Evolutionary conservation across 2,888 invertebrate genomes (phyloP).

Genomic region (Drosophila tripunctata): DNA sequence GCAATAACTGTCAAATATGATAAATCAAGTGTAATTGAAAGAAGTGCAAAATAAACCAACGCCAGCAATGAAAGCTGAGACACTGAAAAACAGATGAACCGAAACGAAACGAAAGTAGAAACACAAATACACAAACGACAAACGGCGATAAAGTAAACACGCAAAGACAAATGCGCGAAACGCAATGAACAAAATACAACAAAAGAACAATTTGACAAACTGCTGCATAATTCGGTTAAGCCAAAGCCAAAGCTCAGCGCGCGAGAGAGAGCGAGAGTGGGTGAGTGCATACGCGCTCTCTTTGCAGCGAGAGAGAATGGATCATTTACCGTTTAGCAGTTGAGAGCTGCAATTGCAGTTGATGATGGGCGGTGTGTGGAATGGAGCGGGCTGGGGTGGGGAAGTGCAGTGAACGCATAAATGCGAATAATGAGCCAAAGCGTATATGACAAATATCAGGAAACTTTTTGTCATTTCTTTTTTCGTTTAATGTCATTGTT

Average conservation of each 20-base stretch:
- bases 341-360: conserved; percentile 45
- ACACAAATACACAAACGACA: conserved; percentile 24
- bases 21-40: conserved; percentile 80
- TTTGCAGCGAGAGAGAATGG: conserved; percentile 24
- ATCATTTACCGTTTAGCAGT: conserved; percentile 1
- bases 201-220: conserved; percentile 28
- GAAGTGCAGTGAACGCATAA: conserved; percentile 64
- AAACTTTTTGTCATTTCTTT: conserved; percentile 31
- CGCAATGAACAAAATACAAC: conserved; percentile 20
- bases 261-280: conserved; percentile 7
- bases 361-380: not conserved
- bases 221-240: conserved; percentile 29
- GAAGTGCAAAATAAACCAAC: conserved; percentile 79
- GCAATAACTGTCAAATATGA: conserved; percentile 73
- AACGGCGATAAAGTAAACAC: conserved; percentile 48
- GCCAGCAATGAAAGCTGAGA: conserved; percentile 54
- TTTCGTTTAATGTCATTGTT: conserved; percentile 14
- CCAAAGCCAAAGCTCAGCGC: conserved; percentile 20
- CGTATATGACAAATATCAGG: conserved; percentile 43
- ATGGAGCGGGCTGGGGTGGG: not conserved
- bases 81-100: conserved; percentile 16
- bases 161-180: conserved; percentile 36
- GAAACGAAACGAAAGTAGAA: not conserved
- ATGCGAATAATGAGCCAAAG: conserved; percentile 79
- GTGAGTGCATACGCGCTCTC: conserved; percentile 26